Conservation (phyloP, 1,140 invertebrate species). For the Brachionus rotundiformis region DNA sequence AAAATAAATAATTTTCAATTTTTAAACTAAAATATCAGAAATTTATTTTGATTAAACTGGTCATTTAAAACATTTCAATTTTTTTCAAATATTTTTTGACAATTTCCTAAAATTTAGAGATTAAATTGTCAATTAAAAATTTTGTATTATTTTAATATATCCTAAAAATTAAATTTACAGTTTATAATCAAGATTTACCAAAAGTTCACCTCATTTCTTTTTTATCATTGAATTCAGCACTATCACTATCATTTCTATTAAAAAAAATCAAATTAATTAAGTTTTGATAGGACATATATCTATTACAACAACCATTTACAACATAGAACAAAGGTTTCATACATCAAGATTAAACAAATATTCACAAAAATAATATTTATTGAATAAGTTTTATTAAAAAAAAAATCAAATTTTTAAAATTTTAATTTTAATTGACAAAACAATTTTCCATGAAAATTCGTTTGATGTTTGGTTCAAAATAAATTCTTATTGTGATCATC, state of each 20-base stretch:
- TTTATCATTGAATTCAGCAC: neutral
- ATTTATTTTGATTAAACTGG: no score
- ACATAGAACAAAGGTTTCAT: neutral
- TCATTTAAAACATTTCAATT: no score
- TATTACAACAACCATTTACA: neutral
- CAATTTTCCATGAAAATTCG: neutral
- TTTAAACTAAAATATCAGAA: no score
- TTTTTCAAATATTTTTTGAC: no score
- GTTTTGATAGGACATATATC: neutral
- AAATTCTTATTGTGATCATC: neutral
- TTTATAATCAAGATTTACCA: neutral
- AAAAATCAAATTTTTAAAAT: neutral
- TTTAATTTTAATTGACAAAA: neutral
- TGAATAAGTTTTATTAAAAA: conserved; percentile 5
- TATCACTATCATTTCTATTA: neutral
- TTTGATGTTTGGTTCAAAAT: neutral
- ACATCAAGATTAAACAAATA: neutral
- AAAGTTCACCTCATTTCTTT: no score
- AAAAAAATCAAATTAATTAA: neutral
- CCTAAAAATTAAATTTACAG: no score
- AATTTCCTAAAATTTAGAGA: no score
- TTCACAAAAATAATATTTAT: neutral
- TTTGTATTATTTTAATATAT: no score
- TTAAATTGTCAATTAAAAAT: no score
- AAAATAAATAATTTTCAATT: neutral